Evolutionary conservation across 2,797 vertebrate species (phyloP).

Genomic region (Meriones psammophilus): DNA sequence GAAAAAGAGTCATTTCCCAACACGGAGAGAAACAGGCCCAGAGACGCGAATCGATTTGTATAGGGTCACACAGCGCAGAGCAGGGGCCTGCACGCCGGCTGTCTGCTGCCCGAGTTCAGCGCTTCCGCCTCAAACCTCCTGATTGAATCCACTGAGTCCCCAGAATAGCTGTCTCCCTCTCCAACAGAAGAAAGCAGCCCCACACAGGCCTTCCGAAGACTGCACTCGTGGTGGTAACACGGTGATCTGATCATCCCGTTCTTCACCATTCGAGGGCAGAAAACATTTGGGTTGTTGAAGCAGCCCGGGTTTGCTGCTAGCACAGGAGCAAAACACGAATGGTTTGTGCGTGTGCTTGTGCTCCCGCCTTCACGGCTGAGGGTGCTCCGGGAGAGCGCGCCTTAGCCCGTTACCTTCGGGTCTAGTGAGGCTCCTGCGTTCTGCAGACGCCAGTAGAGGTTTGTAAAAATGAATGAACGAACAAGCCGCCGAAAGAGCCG

Average conservation of each 20-base stretch:
- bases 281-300: slow-evolving; percentile 28
- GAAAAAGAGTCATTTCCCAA: background rate
- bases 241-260: slow-evolving; percentile 16
- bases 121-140: background rate
- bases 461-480: slow-evolving; percentile 74
- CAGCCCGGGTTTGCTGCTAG: slow-evolving; percentile 12
- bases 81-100: background rate
- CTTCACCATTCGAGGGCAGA: slow-evolving; percentile 34
- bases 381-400: rapidly evolving
- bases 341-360: rapidly evolving
- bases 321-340: background rate
- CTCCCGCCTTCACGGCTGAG: background rate
- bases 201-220: background rate
- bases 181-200: background rate
- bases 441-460: background rate
- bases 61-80: background rate
- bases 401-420: background rate
- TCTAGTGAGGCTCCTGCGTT: rapidly evolving
- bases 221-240: background rate
- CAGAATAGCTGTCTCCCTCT: background rate
- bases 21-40: background rate
- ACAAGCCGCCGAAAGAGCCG: background rate
- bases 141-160: background rate
- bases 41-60: background rate
- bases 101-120: background rate